Conservation (phyloP, 2,888 invertebrate species). For the Dynastes hyllus region DNA sequence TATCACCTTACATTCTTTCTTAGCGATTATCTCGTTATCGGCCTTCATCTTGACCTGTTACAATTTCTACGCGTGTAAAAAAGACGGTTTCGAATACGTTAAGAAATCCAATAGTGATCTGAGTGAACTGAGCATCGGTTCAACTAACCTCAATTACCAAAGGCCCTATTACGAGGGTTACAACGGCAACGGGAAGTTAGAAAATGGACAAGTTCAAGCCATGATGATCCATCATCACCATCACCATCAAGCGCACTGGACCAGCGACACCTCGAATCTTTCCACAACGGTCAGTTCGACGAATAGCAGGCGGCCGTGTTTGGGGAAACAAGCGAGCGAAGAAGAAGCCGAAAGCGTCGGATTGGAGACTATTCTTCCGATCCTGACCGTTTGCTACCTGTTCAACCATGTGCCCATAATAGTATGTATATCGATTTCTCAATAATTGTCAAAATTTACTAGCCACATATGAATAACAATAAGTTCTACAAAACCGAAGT, state of each 20-base stretch:
- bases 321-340: conserved; percentile 65
- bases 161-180: conserved; percentile 68
- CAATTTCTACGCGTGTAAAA: conserved; percentile 63
- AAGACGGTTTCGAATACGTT: conserved; percentile 66
- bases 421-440: conserved; percentile 70
- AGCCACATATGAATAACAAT: too few relatives aligned
- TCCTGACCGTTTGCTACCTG: conserved; percentile 75
- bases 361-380: conserved; percentile 71
- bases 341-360: conserved; percentile 67
- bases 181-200: conserved; percentile 58
- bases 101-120: conserved; percentile 69
- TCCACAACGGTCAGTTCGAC: conserved; percentile 75
- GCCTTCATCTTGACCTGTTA: conserved; percentile 69
- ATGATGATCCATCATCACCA: too few relatives aligned
- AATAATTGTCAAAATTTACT: too few relatives aligned
- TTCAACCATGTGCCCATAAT: conserved; percentile 76
- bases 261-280: conserved; percentile 71
- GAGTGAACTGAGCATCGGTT: conserved; percentile 66
- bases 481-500: too few relatives aligned
- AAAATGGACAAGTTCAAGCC: conserved; percentile 24
- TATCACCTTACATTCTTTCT: conserved; percentile 72
- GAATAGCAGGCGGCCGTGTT: conserved; percentile 72
- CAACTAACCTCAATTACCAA: conserved; percentile 59
- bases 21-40: conserved; percentile 71
- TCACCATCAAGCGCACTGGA: conserved; percentile 59